Evolutionary conservation across 2,888 invertebrate species (phyloP), one percentile per base, ranked within the genome.

Genomic region (Antheraea assamensis): DNA sequence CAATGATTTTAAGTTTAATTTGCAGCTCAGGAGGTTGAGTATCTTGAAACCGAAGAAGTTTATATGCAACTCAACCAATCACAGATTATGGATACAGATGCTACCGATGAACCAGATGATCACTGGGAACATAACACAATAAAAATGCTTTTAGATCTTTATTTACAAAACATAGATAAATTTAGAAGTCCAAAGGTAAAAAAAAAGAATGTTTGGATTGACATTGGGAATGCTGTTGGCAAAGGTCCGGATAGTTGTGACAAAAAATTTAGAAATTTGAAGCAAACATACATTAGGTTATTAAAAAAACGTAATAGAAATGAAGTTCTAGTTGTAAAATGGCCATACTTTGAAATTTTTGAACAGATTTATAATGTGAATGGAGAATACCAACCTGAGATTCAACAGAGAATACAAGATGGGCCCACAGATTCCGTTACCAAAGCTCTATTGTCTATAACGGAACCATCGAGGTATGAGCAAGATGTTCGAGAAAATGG

Each of bases 211-310:
- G 87, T 94, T 0, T 94, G 94, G 94, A 82, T 87, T 1, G 91
- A 93, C 17, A 92, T 94, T 49, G 85, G 88, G 1, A 85, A 85
- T 71, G 86, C 85, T 1, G 85, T 94, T 1, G 92, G 91, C 0
- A 92, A 92, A 81, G 86, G 88, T 3, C 91, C 94, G 2, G 92
- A 93, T 17, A 86, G 88, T 72, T 94, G 94, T 79, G 93, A 94
- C 76, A 94, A 93, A 77, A 94, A 94, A 78, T 94, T 94, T 79
- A 85, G 94, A 74, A 94, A 94, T 80, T 81, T 94, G 68, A 94
- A 94, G 80, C 90, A 90, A 78, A 94, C 94, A 7, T 94, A 94
- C 76, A 83, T 94, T 24, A 84, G 94, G 76, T 78, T 94, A 75
- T 79, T 94, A 1, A 92, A 90, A 76, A 94, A 92, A 79, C 91